Evolutionary conservation across 2,888 invertebrate species (phyloP), one percentile per base, ranked within the genome.

Genomic region (Crioceris asparagi): DNA sequence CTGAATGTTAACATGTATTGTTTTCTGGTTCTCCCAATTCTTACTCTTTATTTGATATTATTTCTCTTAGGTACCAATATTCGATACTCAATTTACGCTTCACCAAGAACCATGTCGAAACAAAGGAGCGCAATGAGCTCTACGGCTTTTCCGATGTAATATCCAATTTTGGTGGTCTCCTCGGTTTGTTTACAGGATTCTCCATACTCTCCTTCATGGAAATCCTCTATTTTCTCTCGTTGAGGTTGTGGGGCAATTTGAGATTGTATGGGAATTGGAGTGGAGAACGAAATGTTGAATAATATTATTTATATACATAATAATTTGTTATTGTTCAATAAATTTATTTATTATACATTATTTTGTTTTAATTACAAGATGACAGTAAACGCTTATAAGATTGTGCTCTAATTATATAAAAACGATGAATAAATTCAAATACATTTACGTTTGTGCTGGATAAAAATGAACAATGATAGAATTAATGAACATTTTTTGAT

Each of bases 101-200:
- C 44, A 50, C 49, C 31, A 37, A 33, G 2, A 46, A 39, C 35
- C 43, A 44, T 15, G 46, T 51, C 30, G 49, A 50, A 34, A 48
- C 50, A 5, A 47, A 48, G 23, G 50, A 56, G 39, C 49, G 55
- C 29, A 54, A 49, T 29, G 56, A 53, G 35, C 43, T 55, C 1
- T 56, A 51, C 42, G 54, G 52, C 10, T 47, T 51, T 11, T 50
- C 49, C 11, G 54, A 55, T 29, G 51, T 56, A 14, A 36, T 56
- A 29, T 49, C 53, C 2, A 56, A 54, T 39, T 52, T 54, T 39
- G 56, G 55, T 10, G 56, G 56, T 8, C 42, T 56, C 1, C 36
- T 56, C n/a, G 56, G 56, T 33, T 41, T 56, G 8, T 55, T 54
- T 32, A 52, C 54, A 3, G 53, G 54, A 31, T 52, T 52, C 33